These are phyloP conservation scores for Caerostris darwini DNA, from an alignment of 1,140 invertebrate genomes.

Conservation along the genomic window DNA sequence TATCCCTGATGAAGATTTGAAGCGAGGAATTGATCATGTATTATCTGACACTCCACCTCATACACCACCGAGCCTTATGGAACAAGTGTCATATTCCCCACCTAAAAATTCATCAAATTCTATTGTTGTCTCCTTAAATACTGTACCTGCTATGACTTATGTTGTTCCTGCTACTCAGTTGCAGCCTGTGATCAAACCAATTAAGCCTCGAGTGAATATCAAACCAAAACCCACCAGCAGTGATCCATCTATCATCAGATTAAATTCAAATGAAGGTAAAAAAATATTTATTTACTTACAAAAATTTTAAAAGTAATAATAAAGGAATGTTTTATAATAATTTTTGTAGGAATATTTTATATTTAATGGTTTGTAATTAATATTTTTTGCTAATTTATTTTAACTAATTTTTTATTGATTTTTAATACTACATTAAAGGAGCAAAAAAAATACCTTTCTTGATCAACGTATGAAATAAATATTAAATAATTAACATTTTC, in stretches of 20 bases:
- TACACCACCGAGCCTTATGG: constrained; percentile 36
- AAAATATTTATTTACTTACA: background rate
- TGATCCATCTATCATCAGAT: background rate
- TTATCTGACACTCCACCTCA: constrained; percentile 62
- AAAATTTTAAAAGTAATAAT: background rate
- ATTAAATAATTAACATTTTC: too few species aligned
- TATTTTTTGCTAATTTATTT: too few species aligned
- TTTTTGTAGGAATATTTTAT: too few species aligned
- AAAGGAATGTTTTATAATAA: too few species aligned
- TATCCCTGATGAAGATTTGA: constrained; percentile 31
- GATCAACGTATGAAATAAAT: too few species aligned
- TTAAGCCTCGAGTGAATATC: constrained; percentile 10
- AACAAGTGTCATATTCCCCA: background rate
- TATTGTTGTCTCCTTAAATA: constrained; percentile 52
- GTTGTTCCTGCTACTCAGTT: background rate
- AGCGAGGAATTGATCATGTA: background rate
- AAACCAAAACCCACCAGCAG: constrained; percentile 15
- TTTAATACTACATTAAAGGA: too few species aligned
- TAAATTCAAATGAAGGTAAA: too few species aligned
- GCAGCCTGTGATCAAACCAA: background rate
- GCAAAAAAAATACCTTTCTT: too few species aligned
- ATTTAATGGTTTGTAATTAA: too few species aligned
- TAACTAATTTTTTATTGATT: too few species aligned
- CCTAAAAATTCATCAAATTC: background rate
- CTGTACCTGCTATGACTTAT: constrained; percentile 32